Conservation (phyloP, 1,140 invertebrate species). For the Ridgeia piscesae region DNA sequence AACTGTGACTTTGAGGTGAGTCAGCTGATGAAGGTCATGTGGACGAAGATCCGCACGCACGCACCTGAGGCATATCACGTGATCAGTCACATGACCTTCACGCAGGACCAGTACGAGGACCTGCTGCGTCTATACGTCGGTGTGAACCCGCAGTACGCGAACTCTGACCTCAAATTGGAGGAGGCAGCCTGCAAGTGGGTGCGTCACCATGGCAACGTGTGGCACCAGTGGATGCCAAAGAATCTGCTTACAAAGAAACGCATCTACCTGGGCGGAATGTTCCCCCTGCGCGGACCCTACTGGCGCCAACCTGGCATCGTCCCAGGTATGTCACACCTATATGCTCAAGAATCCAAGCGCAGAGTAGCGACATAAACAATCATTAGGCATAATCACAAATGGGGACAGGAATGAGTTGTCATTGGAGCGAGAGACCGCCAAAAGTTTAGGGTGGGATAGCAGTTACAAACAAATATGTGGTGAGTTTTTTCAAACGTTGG, state of each 20-base stretch:
- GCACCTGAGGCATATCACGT: slow-evolving; percentile 56
- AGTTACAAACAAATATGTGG: too few relatives aligned
- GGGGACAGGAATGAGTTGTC: too few relatives aligned
- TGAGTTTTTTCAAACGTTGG: too few relatives aligned
- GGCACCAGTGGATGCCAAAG: slow-evolving; percentile 63
- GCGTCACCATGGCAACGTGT: slow-evolving; percentile 59
- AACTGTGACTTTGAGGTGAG: slow-evolving; percentile 46
- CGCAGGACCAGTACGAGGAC: slow-evolving; percentile 61
- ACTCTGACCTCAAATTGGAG: slow-evolving; percentile 25
- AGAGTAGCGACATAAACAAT: too few relatives aligned
- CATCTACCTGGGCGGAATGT: slow-evolving; percentile 75
- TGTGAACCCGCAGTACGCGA: slow-evolving; percentile 22
- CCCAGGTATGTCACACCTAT: slow-evolving; percentile 19
- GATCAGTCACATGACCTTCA: slow-evolving; percentile 64
- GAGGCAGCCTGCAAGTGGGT: slow-evolving; percentile 74
- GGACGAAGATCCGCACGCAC: slow-evolving; percentile 61
- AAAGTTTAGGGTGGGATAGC: too few relatives aligned
- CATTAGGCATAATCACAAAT: too few relatives aligned
- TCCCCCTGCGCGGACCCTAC: slow-evolving; percentile 66
- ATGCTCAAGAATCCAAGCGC: too few relatives aligned
- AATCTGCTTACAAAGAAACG: slow-evolving; percentile 60
- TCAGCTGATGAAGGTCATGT: slow-evolving; percentile 70
- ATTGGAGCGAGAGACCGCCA: too few relatives aligned
- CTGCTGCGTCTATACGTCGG: slow-evolving; percentile 60
- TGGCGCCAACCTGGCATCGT: slow-evolving; percentile 67